Evolutionary conservation across 2,113 vertebrate species (phyloP), one percentile per base, ranked within the genome.

Genomic region (Thomomys bottae): DNA sequence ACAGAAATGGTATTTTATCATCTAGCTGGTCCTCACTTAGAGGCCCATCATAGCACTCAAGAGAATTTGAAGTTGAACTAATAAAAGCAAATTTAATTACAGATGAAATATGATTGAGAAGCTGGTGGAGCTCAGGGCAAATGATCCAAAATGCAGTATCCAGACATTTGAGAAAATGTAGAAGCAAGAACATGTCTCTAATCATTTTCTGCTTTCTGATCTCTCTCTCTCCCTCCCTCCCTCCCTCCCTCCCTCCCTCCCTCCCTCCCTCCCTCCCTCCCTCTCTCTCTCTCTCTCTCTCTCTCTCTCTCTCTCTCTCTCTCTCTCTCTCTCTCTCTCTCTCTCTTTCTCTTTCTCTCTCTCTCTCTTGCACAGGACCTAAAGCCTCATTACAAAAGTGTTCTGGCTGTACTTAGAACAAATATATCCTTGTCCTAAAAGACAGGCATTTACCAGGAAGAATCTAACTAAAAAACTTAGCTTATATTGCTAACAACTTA

Each of bases 51-150:
- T 4, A 84, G 14, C 23, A 42, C 20, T 24, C 73, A 91, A 30
- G 12, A 92, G 5, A 76, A 77, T 79, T 86, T 84, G 45, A 61
- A 24, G 54, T 54, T 80, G n/a, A 91, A 76, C 67, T 61, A 45
- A 6, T 23, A n/a, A 82, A 73, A 49, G 15, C 42, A 59, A 66
- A 89, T 76, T 88, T 84, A 84, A 70, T 75, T 91, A 42, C 8
- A 42, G 5, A 67, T 26, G 10, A 59, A 40, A 32, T 10, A 64
- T 70, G 38, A 45, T 90, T 88, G 66, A 73, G 34, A 76, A 68
- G 5, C 2, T 24, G 59, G 57, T 40, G 8, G 18, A 17, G 5
- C 4, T 54, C 21, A 26, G 42, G 15, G 5, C 6, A 26, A 5
- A 2, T 12, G 32, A 18, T 9, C 49, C 49, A 54, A 54, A 54